A percentile compares a stretch with the other conserved stretches of the same genome.
Conservation (phyloP, 23 tunicate genomes). For the Trididemnum nubilum region DNA sequence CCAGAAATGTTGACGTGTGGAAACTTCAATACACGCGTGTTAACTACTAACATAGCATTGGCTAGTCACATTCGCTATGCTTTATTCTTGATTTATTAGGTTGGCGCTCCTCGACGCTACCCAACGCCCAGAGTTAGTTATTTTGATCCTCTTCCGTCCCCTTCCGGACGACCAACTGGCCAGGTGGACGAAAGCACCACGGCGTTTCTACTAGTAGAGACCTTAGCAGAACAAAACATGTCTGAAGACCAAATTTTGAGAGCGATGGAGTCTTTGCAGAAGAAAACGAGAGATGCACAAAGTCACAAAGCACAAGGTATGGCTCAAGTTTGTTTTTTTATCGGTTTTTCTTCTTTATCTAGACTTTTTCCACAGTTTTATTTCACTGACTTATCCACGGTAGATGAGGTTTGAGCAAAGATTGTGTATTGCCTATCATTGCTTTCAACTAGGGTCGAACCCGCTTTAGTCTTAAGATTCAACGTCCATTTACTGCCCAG, state of each 20-base stretch:
- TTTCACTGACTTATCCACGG: no score
- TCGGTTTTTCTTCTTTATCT: no score
- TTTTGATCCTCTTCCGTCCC: slow-evolving; percentile 32
- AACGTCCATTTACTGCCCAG: no score
- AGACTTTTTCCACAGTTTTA: no score
- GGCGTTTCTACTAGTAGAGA: slow-evolving; percentile 74
- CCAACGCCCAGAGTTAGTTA: slow-evolving; percentile 24
- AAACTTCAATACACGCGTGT: no score
- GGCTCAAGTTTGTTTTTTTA: not conserved
- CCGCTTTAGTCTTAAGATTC: no score
- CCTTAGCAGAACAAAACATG: slow-evolving; percentile 84
- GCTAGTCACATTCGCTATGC: no score
- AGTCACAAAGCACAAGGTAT: slow-evolving; percentile 43
- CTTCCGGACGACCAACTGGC: slow-evolving; percentile 36
- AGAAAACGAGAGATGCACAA: slow-evolving; percentile 56
- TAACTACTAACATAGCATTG: no score
- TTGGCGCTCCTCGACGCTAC: not conserved
- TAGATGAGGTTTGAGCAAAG: no score
- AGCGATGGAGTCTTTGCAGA: slow-evolving; percentile 80
- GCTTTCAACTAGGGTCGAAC: no score
- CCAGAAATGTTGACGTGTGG: no score
- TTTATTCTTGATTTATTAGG: slow-evolving; percentile 5
- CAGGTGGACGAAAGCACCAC: slow-evolving; percentile 68
- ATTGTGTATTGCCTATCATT: no score
- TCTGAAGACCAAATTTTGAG: slow-evolving; percentile 81